phyloP scores from a whole-genome alignment of 2,113 vertebrate genomes.

The Amphilophus citrinellus region DNA sequence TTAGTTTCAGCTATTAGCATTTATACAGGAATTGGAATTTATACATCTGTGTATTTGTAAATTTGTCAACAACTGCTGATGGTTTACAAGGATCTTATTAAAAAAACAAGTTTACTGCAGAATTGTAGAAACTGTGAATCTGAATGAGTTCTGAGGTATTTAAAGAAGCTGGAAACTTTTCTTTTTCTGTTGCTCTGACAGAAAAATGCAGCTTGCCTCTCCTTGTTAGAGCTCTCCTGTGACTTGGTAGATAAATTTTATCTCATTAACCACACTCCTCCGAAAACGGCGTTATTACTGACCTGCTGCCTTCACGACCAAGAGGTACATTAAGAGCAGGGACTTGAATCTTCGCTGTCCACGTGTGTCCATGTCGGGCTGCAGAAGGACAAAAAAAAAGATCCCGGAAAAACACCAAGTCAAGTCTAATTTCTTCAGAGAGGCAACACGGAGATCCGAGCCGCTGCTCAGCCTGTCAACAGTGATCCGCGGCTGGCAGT shows the following conservation, averaged over 20 bases:
- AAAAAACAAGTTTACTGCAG: not conserved
- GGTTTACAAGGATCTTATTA: not conserved
- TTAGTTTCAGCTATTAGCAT: not conserved
- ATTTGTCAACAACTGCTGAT: not conserved
- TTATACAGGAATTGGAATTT: not conserved
- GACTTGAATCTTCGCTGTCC: not conserved
- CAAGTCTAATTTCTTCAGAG: not conserved
- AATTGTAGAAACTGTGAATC: not conserved
- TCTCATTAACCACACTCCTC: slow-evolving; percentile 12
- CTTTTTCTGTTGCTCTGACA: not conserved
- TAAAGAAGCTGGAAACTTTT: not conserved
- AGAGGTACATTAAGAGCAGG: slow-evolving; percentile 35
- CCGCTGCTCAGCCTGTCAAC: not conserved
- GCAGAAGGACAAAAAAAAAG: not conserved
- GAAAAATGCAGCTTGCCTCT: not conserved
- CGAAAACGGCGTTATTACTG: slow-evolving; percentile 8
- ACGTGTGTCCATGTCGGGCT: slow-evolving; percentile 40
- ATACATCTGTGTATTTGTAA: not conserved
- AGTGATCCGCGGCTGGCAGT: not conserved
- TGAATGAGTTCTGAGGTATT: not conserved
- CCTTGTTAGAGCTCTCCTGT: not conserved
- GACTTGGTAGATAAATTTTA: slow-evolving; percentile 36
- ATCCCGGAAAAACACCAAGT: fast-evolving
- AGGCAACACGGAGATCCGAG: fast-evolving
- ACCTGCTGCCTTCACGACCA: slow-evolving; percentile 54